Evolutionary conservation across 2,797 vertebrate genomes (phyloP).

Genomic region (Coregonus sp.): DNA sequence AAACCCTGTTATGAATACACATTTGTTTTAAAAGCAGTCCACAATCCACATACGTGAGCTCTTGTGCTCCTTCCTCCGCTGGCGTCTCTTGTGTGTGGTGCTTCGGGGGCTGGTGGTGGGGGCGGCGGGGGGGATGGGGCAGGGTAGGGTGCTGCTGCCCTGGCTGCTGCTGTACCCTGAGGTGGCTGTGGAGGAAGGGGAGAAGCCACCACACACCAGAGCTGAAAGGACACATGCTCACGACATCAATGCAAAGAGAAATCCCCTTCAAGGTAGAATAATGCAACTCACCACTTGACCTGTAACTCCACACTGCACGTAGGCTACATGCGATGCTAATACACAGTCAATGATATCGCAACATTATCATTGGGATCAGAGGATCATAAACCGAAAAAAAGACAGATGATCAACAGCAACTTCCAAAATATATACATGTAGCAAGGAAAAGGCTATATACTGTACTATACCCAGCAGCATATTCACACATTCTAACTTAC

Average conservation of each 20-base stretch:
- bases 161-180: slow-evolving; percentile 89
- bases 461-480: slow-evolving; percentile 52
- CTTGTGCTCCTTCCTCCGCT: slow-evolving; percentile 89
- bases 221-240: slow-evolving; percentile 71
- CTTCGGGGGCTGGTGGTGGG: slow-evolving; percentile 86
- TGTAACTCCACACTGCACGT: not conserved
- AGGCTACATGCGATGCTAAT: not conserved
- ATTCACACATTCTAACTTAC: slow-evolving; percentile 78
- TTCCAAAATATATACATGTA: slow-evolving; percentile 34
- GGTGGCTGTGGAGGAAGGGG: slow-evolving; percentile 84
- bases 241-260: not conserved
- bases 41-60: slow-evolving; percentile 84
- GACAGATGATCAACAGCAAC: not conserved
- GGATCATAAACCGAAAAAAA: not conserved
- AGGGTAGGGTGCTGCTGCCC: slow-evolving; percentile 85
- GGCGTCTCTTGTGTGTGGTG: slow-evolving; percentile 83
- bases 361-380: not conserved
- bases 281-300: not conserved
- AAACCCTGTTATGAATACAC: too few species aligned
- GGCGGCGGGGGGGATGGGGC: slow-evolving; percentile 72
- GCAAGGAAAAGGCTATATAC: slow-evolving; percentile 55
- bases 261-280: not conserved
- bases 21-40: not conserved
- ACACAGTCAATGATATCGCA: not conserved
- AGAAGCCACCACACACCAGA: slow-evolving; percentile 88